Base-by-base conservation (phyloP, 2,113 vertebrate genomes). In the Percopsis transmontana region DNA sequence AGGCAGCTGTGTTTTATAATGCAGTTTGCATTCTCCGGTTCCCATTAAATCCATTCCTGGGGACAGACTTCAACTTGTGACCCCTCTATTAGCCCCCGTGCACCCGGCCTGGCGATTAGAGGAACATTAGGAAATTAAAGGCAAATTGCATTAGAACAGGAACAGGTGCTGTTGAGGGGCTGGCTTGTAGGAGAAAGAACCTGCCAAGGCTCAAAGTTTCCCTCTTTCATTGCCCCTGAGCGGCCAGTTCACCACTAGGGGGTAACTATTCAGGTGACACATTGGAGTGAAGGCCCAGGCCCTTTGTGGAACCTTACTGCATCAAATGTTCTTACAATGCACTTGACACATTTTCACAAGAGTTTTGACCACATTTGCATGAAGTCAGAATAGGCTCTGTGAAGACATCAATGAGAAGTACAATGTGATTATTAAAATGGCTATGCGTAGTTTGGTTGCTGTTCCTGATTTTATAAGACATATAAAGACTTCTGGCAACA, bases 41-140 rank as follows among this genome's bases (percentile, higher is more conserved):
- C 80, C 83, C 79, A 91, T 92, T 90, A 88, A 90, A 88, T 81
- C 77, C 83, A 89, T 88, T 91, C 85, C 81, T 84, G 75, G 44
- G 87, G 91, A 90, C 82, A 80, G 85, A 82, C 82, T 87, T 89
- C 81, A 87, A 88, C 89, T 89, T 82, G 67, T 88, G 86, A 91
- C 89, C 90, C 57, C 75, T 85, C 85, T 91, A 89, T 92, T 92
- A 90, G 88, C 85, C 86, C 74, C 85, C 24, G 59, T 88, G 82
- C 87, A 83, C 90, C 85, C 82, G 66, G 80, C 68, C 77, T 78
- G 85, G 82, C 90, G 87, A 92, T 92, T 93, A 92, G 89, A 89
- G 80, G 83, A 89, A 87, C 90, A 91, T 92, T 92, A 92, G 89
- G 88, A 91, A 91, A 93, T 92, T 91, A 91, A 90, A 89, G 89